phyloP scores from a whole-genome alignment of 2,888 invertebrate genomes.

The Megalurothrips usitatus region DNA sequence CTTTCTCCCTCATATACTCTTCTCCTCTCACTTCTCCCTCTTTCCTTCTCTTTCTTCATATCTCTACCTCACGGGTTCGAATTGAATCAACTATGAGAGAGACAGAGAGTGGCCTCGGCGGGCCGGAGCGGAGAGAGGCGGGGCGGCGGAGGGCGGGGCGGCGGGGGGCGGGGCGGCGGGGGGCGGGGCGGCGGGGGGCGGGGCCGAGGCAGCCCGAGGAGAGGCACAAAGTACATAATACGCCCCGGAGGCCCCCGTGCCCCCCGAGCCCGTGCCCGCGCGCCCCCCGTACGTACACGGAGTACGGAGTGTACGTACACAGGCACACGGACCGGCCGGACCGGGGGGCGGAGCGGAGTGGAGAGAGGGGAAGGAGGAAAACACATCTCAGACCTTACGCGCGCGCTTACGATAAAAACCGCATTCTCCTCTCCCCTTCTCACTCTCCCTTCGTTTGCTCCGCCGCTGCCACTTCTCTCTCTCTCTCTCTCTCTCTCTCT shows the following conservation, averaged over 20 bases:
- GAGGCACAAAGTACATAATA: too few relatives aligned
- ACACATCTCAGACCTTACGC: neutral
- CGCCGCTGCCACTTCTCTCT: neutral
- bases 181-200: neutral
- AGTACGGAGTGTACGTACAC: too few relatives aligned
- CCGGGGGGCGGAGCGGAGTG: neutral
- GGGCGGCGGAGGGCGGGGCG: neutral
- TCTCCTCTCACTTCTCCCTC: too few relatives aligned
- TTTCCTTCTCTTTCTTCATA: too few relatives aligned
- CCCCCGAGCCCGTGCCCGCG: neutral
- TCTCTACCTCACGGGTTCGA: too few relatives aligned
- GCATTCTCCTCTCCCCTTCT: neutral
- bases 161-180: neutral
- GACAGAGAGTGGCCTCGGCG: too few relatives aligned
- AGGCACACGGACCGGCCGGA: too few relatives aligned
- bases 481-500: slow-evolving; percentile 1
- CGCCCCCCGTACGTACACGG: too few relatives aligned
- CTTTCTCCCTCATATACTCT: too few relatives aligned
- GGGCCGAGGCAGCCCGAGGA: neutral
- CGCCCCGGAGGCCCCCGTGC: neutral
- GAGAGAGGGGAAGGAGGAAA: neutral
- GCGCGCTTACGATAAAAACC: neutral
- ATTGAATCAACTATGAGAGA: too few relatives aligned
- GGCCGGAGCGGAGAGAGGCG: too few relatives aligned
- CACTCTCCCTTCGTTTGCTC: neutral